These are phyloP conservation scores for Saimiri boliviensis DNA, from an alignment of 2,113 vertebrate genomes.

Conservation along the genomic window DNA sequence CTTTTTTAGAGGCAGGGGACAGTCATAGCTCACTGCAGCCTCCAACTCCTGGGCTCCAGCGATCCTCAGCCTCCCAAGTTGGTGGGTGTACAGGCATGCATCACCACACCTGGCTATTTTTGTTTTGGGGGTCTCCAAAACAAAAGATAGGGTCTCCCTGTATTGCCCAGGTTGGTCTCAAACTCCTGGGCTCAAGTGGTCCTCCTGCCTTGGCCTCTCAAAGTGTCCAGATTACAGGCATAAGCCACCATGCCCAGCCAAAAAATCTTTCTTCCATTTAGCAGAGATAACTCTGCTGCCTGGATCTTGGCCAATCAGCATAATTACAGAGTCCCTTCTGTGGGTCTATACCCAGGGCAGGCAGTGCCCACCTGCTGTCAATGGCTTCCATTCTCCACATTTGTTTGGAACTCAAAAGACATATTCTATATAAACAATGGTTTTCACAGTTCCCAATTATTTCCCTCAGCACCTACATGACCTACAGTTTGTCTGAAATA, in stretches of 20 bases:
- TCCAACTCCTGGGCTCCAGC: too few species aligned
- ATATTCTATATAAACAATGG: not conserved
- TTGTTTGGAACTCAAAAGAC: not conserved
- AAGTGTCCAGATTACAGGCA: too few species aligned
- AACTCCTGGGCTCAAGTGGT: too few species aligned
- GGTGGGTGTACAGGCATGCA: too few species aligned
- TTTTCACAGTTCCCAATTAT: not conserved
- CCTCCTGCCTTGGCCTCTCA: too few species aligned
- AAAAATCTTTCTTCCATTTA: not conserved
- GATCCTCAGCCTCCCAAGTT: too few species aligned
- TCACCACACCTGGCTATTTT: too few species aligned
- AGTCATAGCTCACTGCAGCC: too few species aligned
- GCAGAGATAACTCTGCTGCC: not conserved
- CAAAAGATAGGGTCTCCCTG: too few species aligned
- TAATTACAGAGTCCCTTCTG: accelerated
- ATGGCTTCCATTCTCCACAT: not conserved
- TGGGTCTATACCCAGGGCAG: accelerated
- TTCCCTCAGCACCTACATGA: not conserved
- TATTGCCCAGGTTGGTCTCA: too few species aligned
- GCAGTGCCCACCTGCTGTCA: not conserved
- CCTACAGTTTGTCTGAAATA: not conserved
- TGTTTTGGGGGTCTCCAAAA: too few species aligned
- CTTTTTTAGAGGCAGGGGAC: too few species aligned
- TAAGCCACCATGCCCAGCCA: accelerated
- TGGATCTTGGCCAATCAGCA: not conserved